Percentiles rank a stretch among this genome's conserved stretches.
Conservation (phyloP, 2,797 vertebrate species). For the Ctenopoma kingsleyae region DNA sequence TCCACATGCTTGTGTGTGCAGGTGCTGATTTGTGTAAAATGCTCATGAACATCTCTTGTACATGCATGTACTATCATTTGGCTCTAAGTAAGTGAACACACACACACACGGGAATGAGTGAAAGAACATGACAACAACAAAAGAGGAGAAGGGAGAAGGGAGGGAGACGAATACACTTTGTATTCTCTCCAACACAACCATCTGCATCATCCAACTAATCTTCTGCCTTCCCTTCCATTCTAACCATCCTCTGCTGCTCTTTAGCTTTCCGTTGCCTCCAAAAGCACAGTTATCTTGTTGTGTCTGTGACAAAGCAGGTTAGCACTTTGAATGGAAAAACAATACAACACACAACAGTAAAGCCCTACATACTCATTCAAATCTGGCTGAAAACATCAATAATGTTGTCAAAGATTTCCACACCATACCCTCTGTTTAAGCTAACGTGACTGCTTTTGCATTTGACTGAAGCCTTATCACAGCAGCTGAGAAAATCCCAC, state of each 20-base stretch:
- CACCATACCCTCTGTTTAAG: constrained; percentile 23
- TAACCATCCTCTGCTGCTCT: constrained; percentile 43
- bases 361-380: constrained; percentile 30
- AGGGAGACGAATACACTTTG: constrained; percentile 45
- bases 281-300: constrained; percentile 45
- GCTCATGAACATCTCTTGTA: constrained; percentile 58
- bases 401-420: constrained; percentile 36
- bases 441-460: constrained; percentile 26
- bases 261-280: constrained; percentile 44
- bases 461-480: constrained; percentile 45
- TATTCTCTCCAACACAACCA: constrained; percentile 42
- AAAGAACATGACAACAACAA: constrained; percentile 27
- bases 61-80: constrained; percentile 36
- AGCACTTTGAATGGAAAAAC: constrained; percentile 11
- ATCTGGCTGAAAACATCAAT: constrained; percentile 46
- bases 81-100: constrained; percentile 4
- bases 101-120: constrained; percentile 8
- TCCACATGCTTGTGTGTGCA: constrained; percentile 53
- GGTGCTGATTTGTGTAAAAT: constrained; percentile 70
- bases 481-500: constrained; percentile 45
- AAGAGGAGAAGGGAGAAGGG: constrained; percentile 13
- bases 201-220: constrained; percentile 61
- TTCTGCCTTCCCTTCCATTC: constrained; percentile 25
- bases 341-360: constrained; percentile 16
- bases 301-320: constrained; percentile 43